These are phyloP conservation scores for Heliconius hermathena DNA, from an alignment of 1,140 invertebrate species.

Conservation along the genomic window DNA sequence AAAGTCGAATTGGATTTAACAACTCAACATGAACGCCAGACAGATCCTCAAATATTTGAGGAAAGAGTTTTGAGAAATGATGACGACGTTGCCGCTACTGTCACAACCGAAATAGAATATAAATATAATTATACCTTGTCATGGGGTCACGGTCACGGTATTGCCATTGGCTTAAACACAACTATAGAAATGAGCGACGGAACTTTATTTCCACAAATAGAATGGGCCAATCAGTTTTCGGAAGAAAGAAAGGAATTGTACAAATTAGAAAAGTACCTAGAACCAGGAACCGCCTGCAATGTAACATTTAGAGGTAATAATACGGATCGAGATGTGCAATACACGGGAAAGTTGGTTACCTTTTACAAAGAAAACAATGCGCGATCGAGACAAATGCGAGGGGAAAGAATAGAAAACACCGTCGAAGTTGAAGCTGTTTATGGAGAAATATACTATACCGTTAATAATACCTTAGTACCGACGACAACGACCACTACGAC, in stretches of 20 bases:
- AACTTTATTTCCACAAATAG: constrained; percentile 82
- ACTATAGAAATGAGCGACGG: constrained; percentile 84
- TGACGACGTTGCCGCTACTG: constrained; percentile 78
- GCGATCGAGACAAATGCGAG: constrained; percentile 78
- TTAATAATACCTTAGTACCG: constrained; percentile 88
- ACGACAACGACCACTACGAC: constrained; percentile 88
- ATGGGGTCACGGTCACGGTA: constrained; percentile 90
- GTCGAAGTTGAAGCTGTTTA: constrained; percentile 87
- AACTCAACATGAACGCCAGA: constrained; percentile 81
- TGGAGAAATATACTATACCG: constrained; percentile 87
- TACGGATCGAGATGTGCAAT: constrained; percentile 87
- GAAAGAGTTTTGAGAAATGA: constrained; percentile 85
- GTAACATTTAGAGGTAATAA: constrained; percentile 88
- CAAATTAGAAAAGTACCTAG: constrained; percentile 84
- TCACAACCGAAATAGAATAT: constrained; percentile 88
- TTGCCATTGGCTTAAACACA: constrained; percentile 88
- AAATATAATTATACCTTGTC: constrained; percentile 86
- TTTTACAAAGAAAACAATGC: constrained; percentile 85
- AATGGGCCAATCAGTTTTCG: constrained; percentile 85
- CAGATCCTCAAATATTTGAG: constrained; percentile 82
- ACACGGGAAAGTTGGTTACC: constrained; percentile 86
- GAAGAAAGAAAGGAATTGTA: constrained; percentile 83
- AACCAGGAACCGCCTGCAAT: constrained; percentile 90
- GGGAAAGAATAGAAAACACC: constrained; percentile 84
- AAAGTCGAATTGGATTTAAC: constrained; percentile 84